Base-by-base conservation (phyloP, 2,797 vertebrate species). In the Pangasius djambal region DNA sequence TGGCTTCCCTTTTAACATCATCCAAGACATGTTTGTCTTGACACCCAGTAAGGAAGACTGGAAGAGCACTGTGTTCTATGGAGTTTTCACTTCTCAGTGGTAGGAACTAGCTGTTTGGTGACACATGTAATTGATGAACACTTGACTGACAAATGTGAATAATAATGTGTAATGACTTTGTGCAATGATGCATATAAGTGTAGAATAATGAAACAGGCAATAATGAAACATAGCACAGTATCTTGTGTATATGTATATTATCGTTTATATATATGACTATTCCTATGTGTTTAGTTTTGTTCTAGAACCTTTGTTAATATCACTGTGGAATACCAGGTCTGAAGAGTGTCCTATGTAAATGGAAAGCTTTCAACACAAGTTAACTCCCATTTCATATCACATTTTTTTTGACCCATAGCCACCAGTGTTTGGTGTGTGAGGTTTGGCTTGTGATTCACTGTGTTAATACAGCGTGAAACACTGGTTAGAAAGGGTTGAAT, bases 31-130 rank as follows among this genome's bases (percentile, higher is more conserved):
- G 95, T 99, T 98, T 55, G 98, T 98, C 9, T 94, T 99, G 92
- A 98, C 96, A 0, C 97, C 98, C 0, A 95, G 94, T 12, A 95
- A 97, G 0, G 95, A 95, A 67, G 94, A 91, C 93, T 98, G 98
- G 98, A 96, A 88, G 79, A 94, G 95, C 86, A 98, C 97, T 0
- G 92, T 97, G 86, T 99, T 99, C 95, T 99, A 98, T 0, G 98
- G 98, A 13, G 98, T 99, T 91, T 99, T 99, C 94, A 98, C 97
- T 0, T 98, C 98, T 0, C 98, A 99, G 92, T 99, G 98, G 98
- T 99, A 70, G 79, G 82, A 34, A 28, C 12, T 44, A n/a, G 10
- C 22, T 63, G 20, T 81, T 59, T 61, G 55, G 12, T 61, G 79
- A 82, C 13, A 37, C 12, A 37, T 16, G 20, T 50, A 40, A 15